Conservation (phyloP, 1,140 invertebrate species). For the Ceratosolen solmsi region DNA sequence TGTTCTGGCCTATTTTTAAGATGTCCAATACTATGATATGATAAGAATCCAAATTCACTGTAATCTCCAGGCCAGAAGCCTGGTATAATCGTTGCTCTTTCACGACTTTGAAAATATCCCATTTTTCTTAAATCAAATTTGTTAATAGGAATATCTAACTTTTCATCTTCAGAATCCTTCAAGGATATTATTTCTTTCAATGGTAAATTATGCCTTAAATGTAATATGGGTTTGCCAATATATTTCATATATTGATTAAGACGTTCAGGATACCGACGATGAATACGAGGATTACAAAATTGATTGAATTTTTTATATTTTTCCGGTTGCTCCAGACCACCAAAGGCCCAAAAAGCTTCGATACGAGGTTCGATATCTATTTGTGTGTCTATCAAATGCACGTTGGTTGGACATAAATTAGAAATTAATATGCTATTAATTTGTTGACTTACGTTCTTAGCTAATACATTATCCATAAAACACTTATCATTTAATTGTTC, state of each 20-base stretch:
- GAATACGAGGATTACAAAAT: conserved; percentile 60
- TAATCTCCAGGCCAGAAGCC: conserved; percentile 87
- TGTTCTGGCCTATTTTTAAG: conserved; percentile 67
- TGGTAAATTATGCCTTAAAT: conserved; percentile 79
- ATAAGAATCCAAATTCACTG: conserved; percentile 83
- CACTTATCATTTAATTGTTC: conserved; percentile 65
- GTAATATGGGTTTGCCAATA: conserved; percentile 77
- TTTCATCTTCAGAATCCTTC: conserved; percentile 74
- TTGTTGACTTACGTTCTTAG: conserved; percentile 76
- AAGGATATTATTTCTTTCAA: conserved; percentile 77
- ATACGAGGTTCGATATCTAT: conserved; percentile 82
- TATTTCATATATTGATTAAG: conserved; percentile 76
- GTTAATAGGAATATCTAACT: conserved; percentile 75
- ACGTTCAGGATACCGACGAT: conserved; percentile 62
- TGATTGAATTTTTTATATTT: conserved; percentile 66
- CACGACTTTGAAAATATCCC: conserved; percentile 73
- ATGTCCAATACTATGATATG: conserved; percentile 79
- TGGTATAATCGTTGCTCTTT: conserved; percentile 82
- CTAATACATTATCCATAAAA: conserved; percentile 58
- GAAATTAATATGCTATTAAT: conserved; percentile 80
- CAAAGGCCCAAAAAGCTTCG: conserved; percentile 86
- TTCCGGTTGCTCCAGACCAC: conserved; percentile 78
- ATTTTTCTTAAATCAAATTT: conserved; percentile 76
- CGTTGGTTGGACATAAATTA: conserved; percentile 73
- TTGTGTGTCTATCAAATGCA: conserved; percentile 79